Evolutionary conservation across 2,797 vertebrate genomes (phyloP).

Genomic region (Clarias laeviceps): DNA sequence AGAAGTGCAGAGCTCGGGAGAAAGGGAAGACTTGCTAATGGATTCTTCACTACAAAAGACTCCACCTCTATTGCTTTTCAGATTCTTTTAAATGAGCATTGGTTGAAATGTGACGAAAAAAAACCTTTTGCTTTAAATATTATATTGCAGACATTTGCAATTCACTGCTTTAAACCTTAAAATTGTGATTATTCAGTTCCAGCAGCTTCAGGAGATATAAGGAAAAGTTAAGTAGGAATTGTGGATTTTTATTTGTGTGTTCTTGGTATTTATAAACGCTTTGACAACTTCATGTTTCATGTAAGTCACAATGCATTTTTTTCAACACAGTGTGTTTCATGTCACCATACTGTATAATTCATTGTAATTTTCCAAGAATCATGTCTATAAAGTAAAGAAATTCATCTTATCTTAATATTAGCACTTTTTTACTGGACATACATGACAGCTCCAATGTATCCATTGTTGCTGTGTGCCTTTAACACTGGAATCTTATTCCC

Average conservation of each 20-base stretch:
- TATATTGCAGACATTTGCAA: background rate
- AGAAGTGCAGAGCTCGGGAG: slow-evolving; percentile 49
- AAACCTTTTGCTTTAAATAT: background rate
- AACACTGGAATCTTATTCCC: background rate
- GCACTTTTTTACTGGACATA: background rate
- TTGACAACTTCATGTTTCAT: background rate
- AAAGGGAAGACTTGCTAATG: slow-evolving; percentile 21
- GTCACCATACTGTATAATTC: background rate
- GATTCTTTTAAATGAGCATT: background rate
- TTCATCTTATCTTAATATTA: background rate
- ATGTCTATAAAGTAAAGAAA: background rate
- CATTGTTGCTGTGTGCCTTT: background rate
- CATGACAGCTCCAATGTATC: background rate
- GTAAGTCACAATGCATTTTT: background rate
- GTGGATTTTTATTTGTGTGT: background rate
- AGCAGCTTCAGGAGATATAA: background rate
- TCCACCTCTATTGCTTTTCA: slow-evolving; percentile 5
- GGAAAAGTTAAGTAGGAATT: background rate
- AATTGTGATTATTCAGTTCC: background rate
- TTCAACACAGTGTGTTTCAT: background rate
- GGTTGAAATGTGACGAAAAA: background rate
- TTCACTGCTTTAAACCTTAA: background rate
- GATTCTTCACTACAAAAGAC: slow-evolving; percentile 33
- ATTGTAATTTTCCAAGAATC: background rate
- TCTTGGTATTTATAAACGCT: background rate